Conservation (phyloP, 2,888 invertebrate species). For the Brenthis ino region DNA sequence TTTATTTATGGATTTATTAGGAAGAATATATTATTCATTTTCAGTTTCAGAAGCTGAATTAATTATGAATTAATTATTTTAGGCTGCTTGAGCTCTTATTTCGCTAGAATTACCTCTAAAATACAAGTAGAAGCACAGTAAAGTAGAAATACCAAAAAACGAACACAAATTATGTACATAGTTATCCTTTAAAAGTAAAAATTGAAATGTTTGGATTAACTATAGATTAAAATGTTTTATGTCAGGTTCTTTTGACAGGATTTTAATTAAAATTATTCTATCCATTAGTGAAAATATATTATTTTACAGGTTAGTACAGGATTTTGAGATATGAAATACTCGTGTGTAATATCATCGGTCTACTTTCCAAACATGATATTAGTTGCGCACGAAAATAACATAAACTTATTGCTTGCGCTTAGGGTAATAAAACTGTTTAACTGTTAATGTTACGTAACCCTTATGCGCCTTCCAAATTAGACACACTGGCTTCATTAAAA, state of each 20-base stretch:
- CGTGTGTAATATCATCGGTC: slow-evolving; percentile 28
- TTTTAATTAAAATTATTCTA: not conserved
- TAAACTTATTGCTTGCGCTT: slow-evolving; percentile 48
- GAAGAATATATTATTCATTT: too few relatives aligned
- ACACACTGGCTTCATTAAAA: slow-evolving; percentile 35
- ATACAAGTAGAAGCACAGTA: too few relatives aligned
- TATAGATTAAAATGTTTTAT: not conserved
- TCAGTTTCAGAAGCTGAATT: too few relatives aligned
- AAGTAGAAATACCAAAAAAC: too few relatives aligned
- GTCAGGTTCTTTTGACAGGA: not conserved
- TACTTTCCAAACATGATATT: slow-evolving; percentile 42
- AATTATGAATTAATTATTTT: too few relatives aligned
- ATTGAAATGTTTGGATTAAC: too few relatives aligned
- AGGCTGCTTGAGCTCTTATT: too few relatives aligned
- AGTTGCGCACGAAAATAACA: slow-evolving; percentile 47
- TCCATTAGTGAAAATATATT: not conserved
- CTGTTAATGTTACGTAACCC: slow-evolving; percentile 32
- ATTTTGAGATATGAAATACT: too few relatives aligned
- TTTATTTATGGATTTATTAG: too few relatives aligned
- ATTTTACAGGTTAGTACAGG: not conserved
- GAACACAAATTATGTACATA: too few relatives aligned
- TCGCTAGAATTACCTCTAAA: too few relatives aligned
- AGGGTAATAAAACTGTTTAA: slow-evolving; percentile 46
- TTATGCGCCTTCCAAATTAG: slow-evolving; percentile 34
- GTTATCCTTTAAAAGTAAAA: too few relatives aligned